Evolutionary conservation across 2,113 vertebrate species (phyloP), one percentile per base, ranked within the genome.

Genomic region (Elachura formosa): DNA sequence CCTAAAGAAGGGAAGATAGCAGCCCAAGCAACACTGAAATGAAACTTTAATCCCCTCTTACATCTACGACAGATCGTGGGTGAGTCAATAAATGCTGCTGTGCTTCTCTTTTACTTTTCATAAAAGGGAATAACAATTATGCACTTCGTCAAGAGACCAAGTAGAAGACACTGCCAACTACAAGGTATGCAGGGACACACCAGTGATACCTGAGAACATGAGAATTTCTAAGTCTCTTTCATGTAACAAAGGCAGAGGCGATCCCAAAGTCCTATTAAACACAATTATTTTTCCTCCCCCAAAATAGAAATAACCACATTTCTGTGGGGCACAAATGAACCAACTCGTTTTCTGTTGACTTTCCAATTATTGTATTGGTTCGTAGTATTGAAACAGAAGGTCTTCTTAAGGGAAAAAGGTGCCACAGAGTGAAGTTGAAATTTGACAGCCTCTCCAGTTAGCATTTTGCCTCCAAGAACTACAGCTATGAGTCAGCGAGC

Each of bases 271-370:
- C 31, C 31, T 29, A 13, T 31, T 80, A 38, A 90, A 66, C 40
- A 1, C 4, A 2, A 3, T 12, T n/a, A n/a, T 28, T 19, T 31
- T 66, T 62, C 20, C 48, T 5, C 2, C 2, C 3, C 7, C 19
- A 18, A 22, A 36, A 43, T 24, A 10, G 15, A 6, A 72, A 72
- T 63, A 45, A 34, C 41, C 4, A 40, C 12, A 19, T 85, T 79
- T 63, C 14, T n/a, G 23, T n/a, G 14, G 2, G 5, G 6, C 55
- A 59, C 8, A 58, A 69, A 75, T 9, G 9, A 80, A 38, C 17
- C 89, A 51, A 20, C 7, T 45, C 21, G 71, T 48, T 68, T 74
- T 25, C 31, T 64, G 12, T 38, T 72, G 17, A 41, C 6, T 75
- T 82, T 82, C 41, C 49, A 49, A 31, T 61, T 68, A 15, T 72